Evolutionary conservation across 2,113 vertebrate genomes (phyloP), one percentile per base, ranked within the genome.

Genomic region (Triplophysa dalaica): DNA sequence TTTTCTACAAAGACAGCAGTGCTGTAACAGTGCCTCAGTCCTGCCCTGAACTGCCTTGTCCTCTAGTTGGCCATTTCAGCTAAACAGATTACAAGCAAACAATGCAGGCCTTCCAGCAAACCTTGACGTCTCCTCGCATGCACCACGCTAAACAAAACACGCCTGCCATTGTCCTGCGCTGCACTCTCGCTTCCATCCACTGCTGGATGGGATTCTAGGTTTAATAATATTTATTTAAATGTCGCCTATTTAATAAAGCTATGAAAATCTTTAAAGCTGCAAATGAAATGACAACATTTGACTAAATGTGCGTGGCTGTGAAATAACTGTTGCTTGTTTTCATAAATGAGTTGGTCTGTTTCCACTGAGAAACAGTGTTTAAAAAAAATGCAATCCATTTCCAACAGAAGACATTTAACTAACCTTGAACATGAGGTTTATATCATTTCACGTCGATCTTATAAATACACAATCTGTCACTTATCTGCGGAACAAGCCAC

Each of bases 81-180:
- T 82, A 87, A 87, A 74, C 77, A 83, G 86, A 83, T 85, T 84
- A 85, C 74, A 81, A 73, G 26, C 80, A 79, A 81, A 83, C 83
- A 85, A 83, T 85, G 52, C 82, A 70, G 74, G 64, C 65, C 70
- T 43, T 78, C 75, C 13, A 56, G 70, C 48, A 62, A 82, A 80
- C 72, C 19, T 17, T 21, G 13, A 45, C 72, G 19, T 16, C 19
- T 58, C 8, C 8, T 58, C 17, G 3, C 17, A 8, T 56, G 17
- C 52, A 56, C 17, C 52, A 8, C 54, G n/a, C 54, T 38, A 38
- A 65, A 45, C n/a, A 50, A 6, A 16, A 8, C n/a, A 68, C 19
- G 12, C 38, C n/a, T 52, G 24, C 8, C 22, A 54, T 19, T 29
- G 48, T 66, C 43, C 12, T 26, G 7, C 16, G 26, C 48, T n/a